Conservation (phyloP, 2,113 vertebrate species). For the Hucho hucho region DNA sequence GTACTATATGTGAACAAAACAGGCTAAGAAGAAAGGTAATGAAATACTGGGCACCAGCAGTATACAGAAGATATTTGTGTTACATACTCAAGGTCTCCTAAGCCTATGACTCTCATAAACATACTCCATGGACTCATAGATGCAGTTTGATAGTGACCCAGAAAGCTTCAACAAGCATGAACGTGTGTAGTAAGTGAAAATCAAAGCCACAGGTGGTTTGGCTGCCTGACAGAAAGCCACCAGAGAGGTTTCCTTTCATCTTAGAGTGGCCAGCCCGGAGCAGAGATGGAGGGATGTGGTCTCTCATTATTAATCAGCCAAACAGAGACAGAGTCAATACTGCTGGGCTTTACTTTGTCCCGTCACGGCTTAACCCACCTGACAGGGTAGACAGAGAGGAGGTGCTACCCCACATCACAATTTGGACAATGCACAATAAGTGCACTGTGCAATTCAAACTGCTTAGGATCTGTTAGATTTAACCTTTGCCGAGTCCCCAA, state of each 20-base stretch:
- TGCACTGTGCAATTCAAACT: too few relatives aligned
- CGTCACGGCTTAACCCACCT: background rate
- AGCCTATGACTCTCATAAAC: too few relatives aligned
- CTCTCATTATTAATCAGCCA: constrained; percentile 61
- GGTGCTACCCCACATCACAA: too few relatives aligned
- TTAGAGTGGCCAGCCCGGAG: constrained; percentile 48
- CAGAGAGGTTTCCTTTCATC: constrained; percentile 49
- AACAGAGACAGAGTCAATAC: constrained; percentile 28
- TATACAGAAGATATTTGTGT: too few relatives aligned
- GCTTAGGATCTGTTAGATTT: too few relatives aligned
- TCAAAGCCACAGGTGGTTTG: constrained; percentile 53
- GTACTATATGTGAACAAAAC: background rate
- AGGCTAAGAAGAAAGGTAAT: too few relatives aligned
- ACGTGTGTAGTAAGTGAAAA: constrained; percentile 26
- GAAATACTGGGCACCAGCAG: too few relatives aligned
- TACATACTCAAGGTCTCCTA: too few relatives aligned
- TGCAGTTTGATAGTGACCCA: background rate
- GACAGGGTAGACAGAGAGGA: background rate
- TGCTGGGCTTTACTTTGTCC: constrained; percentile 30
- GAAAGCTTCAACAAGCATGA: background rate
- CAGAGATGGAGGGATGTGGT: constrained; percentile 40
- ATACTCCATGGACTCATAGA: too few relatives aligned
- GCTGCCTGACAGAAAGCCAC: constrained; percentile 45
- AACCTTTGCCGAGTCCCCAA: too few relatives aligned
- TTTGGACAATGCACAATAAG: too few relatives aligned